phyloP scores from a whole-genome alignment of 2,888 invertebrate genomes.

The Abrostola triplasia region DNA sequence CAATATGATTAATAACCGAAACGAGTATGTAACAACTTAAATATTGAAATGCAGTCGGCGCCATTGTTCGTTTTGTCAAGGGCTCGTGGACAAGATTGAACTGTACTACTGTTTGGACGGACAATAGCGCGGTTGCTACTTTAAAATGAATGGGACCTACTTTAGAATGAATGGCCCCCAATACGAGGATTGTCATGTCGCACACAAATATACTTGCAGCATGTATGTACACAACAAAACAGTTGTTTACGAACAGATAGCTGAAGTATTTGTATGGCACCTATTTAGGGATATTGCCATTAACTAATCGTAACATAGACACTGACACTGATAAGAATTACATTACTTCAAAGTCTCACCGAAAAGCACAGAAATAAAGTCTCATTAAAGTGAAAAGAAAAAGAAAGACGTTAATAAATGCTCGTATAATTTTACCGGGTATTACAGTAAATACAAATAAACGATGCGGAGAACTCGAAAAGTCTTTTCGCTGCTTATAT shows the following conservation, averaged over 20 bases:
- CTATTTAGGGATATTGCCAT: too few relatives aligned
- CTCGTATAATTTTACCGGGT: slow-evolving; percentile 1
- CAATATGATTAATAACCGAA: not conserved
- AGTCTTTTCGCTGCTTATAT: slow-evolving; percentile 16
- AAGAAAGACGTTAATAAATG: not conserved
- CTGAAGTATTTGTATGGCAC: too few relatives aligned
- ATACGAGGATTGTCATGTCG: slow-evolving; percentile 1
- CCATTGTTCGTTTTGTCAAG: slow-evolving; percentile 28
- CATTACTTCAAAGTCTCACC: not conserved
- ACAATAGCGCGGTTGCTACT: slow-evolving; percentile 30
- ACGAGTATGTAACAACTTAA: slow-evolving; percentile 1
- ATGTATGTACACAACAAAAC: not conserved
- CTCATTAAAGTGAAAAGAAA: not conserved
- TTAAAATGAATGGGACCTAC: slow-evolving; percentile 1
- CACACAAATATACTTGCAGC: slow-evolving; percentile 3
- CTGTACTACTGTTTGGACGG: slow-evolving; percentile 31
- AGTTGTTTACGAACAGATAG: not conserved
- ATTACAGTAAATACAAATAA: slow-evolving; percentile 14
- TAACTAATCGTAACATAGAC: too few relatives aligned
- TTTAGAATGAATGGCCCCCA: not conserved
- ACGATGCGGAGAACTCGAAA: slow-evolving; percentile 5
- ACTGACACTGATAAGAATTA: too few relatives aligned
- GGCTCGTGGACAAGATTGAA: slow-evolving; percentile 22
- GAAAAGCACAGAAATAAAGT: not conserved
- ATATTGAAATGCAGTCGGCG: slow-evolving; percentile 8